phyloP scores from a whole-genome alignment of 1,140 invertebrate genomes.

The Leucophenga varia region DNA sequence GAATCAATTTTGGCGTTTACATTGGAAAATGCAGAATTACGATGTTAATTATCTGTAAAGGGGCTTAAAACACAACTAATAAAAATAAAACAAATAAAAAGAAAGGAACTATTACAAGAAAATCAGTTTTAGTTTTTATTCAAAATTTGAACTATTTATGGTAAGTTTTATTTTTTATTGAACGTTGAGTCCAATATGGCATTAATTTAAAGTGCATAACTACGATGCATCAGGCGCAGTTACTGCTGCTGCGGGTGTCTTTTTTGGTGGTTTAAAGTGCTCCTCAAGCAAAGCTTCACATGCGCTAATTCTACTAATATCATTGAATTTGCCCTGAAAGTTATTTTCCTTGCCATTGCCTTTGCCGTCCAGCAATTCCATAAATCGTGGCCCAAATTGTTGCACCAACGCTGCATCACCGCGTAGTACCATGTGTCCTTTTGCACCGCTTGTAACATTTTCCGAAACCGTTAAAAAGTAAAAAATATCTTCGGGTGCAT shows the following conservation, averaged over 20 bases:
- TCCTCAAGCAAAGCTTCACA: constrained; percentile 55
- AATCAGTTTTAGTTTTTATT: not conserved
- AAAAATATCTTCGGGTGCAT: constrained; percentile 64
- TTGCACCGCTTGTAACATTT: constrained; percentile 58
- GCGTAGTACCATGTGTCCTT: constrained; percentile 65
- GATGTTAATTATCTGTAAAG: constrained; percentile 67
- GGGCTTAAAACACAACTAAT: too few relatives aligned
- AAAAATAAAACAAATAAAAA: too few relatives aligned
- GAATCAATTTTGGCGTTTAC: constrained; percentile 72
- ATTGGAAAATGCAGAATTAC: constrained; percentile 73
- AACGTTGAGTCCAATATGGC: too few relatives aligned
- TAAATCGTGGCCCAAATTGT: constrained; percentile 60
- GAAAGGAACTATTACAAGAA: not conserved
- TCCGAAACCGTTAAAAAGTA: constrained; percentile 71
- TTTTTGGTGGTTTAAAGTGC: constrained; percentile 54
- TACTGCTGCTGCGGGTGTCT: constrained; percentile 2
- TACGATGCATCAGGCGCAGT: constrained; percentile 15
- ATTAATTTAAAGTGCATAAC: too few relatives aligned
- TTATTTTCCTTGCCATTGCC: constrained; percentile 63
- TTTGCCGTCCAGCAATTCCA: constrained; percentile 65
- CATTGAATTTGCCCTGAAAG: constrained; percentile 65
- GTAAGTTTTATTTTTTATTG: too few relatives aligned
- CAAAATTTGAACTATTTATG: too few relatives aligned
- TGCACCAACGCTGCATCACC: constrained; percentile 58
- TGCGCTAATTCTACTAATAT: constrained; percentile 57